Base-by-base conservation (phyloP, 2,888 invertebrate species). In the Hyles lineata region DNA sequence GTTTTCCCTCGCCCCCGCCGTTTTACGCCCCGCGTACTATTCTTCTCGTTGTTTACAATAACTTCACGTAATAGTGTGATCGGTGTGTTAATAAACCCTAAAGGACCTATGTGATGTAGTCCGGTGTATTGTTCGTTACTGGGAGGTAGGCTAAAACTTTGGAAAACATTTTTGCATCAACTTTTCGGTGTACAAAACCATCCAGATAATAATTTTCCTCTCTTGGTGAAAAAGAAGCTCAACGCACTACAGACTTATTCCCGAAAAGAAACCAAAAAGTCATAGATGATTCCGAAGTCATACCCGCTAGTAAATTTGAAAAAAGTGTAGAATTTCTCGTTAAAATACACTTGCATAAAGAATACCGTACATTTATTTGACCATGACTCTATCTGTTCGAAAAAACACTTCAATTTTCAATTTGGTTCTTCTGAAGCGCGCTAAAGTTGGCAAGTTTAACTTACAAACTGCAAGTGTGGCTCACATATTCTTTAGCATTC, bases 1-100 rank as follows among this genome's bases (percentile, higher is more conserved):
- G 70, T 76, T 76, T 76, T 76, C 72, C 58, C 63, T 23, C 17
- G 75, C 74, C 71, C 72, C 69, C 7, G 21, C 67, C 71, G 74
- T 75, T 70, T 61, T 74, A 43, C 29, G 61, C n/a, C 19, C 29
- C 15, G 32, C 21, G 63, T 50, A 43, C 17, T 67, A 3, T 67
- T 23, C 15, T 29, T 50, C 43, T 7, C 8, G 7, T 1, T 32
- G 7, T 71, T 63, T 43, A 9, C 19, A 23, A 67, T 50, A 50
- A 21, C 43, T 67, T 50, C 23, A 23, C 50, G 0, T 0, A 21
- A 25, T 23, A 15, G 3, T 21, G 29, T 19, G 23, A 23, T n/a
- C 15, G 61, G 61, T 62, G 29, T 29, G 32, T 62, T 32, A 29
- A 60, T 17, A 55, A 67, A 21, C 21, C 11, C n/a, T 23, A n/a